Base-by-base conservation (phyloP, 2,888 invertebrate species). In the Hypselothyrea guttata region DNA sequence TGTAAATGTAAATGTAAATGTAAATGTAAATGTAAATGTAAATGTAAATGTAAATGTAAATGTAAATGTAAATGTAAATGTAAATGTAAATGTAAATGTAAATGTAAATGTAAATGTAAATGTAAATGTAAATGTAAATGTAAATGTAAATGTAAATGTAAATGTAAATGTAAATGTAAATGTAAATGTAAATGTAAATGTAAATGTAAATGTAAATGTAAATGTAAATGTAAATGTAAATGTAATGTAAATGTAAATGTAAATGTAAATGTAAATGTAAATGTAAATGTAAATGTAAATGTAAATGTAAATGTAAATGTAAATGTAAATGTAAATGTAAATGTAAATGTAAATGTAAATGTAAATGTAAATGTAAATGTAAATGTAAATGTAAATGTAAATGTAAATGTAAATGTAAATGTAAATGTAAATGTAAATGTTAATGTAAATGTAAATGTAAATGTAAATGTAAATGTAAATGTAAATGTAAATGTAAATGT, bases 11-110 rank as follows among this genome's bases (percentile, higher is more conserved):
- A 45, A n/a, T 55, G 41, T 49, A 49, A 33, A 42, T 42, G 45
- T 46, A 48, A 47, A 54, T 64, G 41, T 71, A 60, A 45, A n/a
- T 55, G 41, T 49, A 49, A 33, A 42, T 42, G 45, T 46, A 48
- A 47, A 54, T 64, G 41, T 71, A 60, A 45, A n/a, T 55, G 41
- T 49, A 49, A 33, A 42, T 42, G 45, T 46, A 48, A 47, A 54
- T 64, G 41, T 71, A 60, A 45, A n/a, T 55, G 41, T 49, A 49
- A 33, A 42, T 42, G 45, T 46, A 48, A 47, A 54, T 64, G 41
- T 71, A 60, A 45, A n/a, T 55, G 41, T 49, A 49, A 33, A 42
- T 42, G 45, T 46, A 48, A 47, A 54, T 64, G 41, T 71, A 60
- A 45, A n/a, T 55, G 41, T 49, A 49, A 33, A 42, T 42, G 45